These are phyloP conservation scores for Onychomys leucogaster DNA, from an alignment of 2,797 vertebrate species.

Conservation along the genomic window DNA sequence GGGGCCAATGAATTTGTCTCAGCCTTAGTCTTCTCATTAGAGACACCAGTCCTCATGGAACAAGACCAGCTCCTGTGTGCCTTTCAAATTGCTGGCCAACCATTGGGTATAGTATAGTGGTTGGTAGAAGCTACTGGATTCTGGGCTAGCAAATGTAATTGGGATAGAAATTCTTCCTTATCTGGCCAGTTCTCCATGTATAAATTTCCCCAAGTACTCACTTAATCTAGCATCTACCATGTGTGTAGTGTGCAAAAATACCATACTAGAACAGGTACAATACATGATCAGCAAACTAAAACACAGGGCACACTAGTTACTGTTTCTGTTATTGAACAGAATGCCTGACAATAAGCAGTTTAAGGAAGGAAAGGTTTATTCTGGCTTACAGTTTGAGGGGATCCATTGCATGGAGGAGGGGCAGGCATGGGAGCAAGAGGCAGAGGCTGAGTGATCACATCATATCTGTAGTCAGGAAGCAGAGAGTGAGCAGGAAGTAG, in stretches of 20 bases:
- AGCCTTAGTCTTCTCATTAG: not conserved
- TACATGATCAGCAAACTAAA: not conserved
- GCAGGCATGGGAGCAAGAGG: not conserved
- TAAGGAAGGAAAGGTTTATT: not conserved
- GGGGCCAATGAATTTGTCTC: not conserved
- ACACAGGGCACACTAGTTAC: not conserved
- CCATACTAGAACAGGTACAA: not conserved
- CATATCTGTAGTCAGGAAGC: not conserved
- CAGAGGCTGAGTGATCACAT: not conserved
- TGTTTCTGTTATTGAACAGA: not conserved
- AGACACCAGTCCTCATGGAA: not conserved
- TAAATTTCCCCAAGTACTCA: constrained; percentile 1
- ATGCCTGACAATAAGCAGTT: not conserved
- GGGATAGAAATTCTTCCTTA: not conserved
- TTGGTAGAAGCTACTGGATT: not conserved
- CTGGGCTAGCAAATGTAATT: not conserved
- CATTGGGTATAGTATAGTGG: not conserved
- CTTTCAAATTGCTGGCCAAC: not conserved
- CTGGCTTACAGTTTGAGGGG: not conserved
- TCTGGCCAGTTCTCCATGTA: not conserved
- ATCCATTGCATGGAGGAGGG: not conserved
- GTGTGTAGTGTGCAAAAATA: not conserved
- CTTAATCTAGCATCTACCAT: not conserved
- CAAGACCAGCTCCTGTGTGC: not conserved
- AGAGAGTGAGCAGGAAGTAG: not conserved